These are phyloP conservation scores for Dromococcyx pavoninus DNA, from an alignment of 2,797 vertebrate species.

Conservation along the genomic window DNA sequence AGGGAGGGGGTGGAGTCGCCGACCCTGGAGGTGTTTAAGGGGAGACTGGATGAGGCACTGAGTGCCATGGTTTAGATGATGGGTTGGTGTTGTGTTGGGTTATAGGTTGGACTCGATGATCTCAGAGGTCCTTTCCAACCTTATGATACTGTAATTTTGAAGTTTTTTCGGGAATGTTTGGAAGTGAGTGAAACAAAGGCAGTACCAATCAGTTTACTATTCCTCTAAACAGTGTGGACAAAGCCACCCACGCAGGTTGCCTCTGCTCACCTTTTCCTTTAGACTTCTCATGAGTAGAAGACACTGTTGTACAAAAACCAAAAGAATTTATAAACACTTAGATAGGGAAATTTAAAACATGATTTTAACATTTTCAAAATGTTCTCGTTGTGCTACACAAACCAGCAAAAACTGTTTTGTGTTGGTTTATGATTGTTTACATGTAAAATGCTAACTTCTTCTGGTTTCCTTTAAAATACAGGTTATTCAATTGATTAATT, in stretches of 20 bases:
- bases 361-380: neutral
- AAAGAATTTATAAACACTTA: neutral
- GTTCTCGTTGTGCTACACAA: neutral
- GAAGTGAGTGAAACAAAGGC: neutral
- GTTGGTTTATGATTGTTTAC: neutral
- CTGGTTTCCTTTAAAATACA: neutral
- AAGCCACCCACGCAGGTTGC: neutral
- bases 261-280: neutral
- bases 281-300: neutral
- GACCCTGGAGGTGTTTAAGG: too few relatives aligned
- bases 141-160: too few relatives aligned
- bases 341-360: neutral
- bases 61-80: too few relatives aligned
- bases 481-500: neutral
- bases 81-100: too few relatives aligned
- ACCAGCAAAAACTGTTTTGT: neutral
- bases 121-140: too few relatives aligned
- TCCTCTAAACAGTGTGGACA: neutral
- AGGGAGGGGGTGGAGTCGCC: too few relatives aligned
- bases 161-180: neutral
- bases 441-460: neutral
- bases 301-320: neutral
- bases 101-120: too few relatives aligned
- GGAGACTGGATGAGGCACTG: too few relatives aligned
- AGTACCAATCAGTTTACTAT: neutral